phyloP scores from a whole-genome alignment of 2,888 invertebrate species.

The Aleiodes testaceus region DNA sequence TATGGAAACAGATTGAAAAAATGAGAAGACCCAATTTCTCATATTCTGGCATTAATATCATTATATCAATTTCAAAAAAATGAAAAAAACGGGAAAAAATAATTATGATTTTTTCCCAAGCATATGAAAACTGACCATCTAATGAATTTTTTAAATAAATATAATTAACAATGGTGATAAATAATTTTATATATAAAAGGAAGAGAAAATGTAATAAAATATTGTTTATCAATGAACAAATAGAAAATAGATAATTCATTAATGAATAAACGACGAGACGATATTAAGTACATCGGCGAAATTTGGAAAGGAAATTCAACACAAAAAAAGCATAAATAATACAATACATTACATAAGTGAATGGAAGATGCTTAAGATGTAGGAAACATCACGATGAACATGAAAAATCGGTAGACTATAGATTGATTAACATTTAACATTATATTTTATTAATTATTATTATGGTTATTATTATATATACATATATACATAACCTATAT shows the following conservation, averaged over 20 bases:
- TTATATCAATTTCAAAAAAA: too few relatives aligned
- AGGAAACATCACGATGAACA: conserved; percentile 62
- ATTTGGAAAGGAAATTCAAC: conserved; percentile 5
- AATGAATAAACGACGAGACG: conserved; percentile 4
- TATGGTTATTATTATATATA: conserved; percentile 54
- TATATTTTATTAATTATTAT: conserved; percentile 71
- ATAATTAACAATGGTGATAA: conserved; percentile 5
- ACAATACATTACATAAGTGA: conserved; percentile 44
- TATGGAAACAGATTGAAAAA: too few relatives aligned
- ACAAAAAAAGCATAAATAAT: conserved; percentile 35
- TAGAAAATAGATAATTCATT: too few relatives aligned
- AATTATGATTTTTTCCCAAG: too few relatives aligned
- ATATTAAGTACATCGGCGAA: conserved; percentile 5
- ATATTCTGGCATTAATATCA: too few relatives aligned
- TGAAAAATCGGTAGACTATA: conserved; percentile 60
- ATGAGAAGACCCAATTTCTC: too few relatives aligned
- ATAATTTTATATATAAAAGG: conserved; percentile 18
- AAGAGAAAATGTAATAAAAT: neutral
- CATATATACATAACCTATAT: conserved; percentile 56
- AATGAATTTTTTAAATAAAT: conserved; percentile 2
- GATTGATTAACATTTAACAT: conserved; percentile 68
- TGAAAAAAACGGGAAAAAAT: too few relatives aligned
- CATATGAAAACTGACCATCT: neutral
- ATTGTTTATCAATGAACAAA: too few relatives aligned
- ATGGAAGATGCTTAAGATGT: conserved; percentile 61